Evolutionary conservation across 2,888 invertebrate species (phyloP).

Genomic region (Steinernema hermaphroditum): DNA sequence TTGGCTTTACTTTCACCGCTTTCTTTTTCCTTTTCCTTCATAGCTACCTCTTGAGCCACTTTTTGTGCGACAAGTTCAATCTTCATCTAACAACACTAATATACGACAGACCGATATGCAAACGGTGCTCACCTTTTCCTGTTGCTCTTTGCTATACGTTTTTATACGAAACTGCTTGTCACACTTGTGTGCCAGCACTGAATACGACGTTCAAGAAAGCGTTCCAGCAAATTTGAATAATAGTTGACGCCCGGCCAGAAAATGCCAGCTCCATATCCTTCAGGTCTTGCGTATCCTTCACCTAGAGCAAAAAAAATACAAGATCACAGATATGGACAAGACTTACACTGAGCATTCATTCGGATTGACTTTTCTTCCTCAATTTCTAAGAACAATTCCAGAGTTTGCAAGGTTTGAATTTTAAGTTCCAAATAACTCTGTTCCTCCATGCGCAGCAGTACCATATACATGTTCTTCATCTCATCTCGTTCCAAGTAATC

Average conservation of each 20-base stretch:
- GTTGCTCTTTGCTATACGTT: slow-evolving; percentile 40
- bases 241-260: slow-evolving; percentile 72
- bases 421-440: slow-evolving; percentile 41
- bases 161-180: slow-evolving; percentile 76
- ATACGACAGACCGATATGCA: too few species aligned
- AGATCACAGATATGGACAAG: slow-evolving; percentile 29
- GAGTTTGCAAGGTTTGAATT: slow-evolving; percentile 76
- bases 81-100: too few species aligned
- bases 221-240: slow-evolving; percentile 75
- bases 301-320: slow-evolving; percentile 76
- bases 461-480: slow-evolving; percentile 54
- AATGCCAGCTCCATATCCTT: slow-evolving; percentile 99
- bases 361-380: slow-evolving; percentile 94
- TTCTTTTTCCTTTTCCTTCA: slow-evolving; percentile 27
- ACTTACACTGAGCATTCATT: slow-evolving; percentile 83
- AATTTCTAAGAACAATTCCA: slow-evolving; percentile 90
- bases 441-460: slow-evolving; percentile 42
- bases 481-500: slow-evolving; percentile 54
- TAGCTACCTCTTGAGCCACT: slow-evolving; percentile 8
- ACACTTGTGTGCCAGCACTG: slow-evolving; percentile 79
- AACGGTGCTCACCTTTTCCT: slow-evolving; percentile 33
- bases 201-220: slow-evolving; percentile 89
- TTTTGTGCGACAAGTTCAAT: slow-evolving; percentile 34
- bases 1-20: slow-evolving; percentile 25
- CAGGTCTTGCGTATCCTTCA: slow-evolving; percentile 88